phyloP scores from a whole-genome alignment of 2,797 vertebrate genomes.

The Cuniculus paca region DNA sequence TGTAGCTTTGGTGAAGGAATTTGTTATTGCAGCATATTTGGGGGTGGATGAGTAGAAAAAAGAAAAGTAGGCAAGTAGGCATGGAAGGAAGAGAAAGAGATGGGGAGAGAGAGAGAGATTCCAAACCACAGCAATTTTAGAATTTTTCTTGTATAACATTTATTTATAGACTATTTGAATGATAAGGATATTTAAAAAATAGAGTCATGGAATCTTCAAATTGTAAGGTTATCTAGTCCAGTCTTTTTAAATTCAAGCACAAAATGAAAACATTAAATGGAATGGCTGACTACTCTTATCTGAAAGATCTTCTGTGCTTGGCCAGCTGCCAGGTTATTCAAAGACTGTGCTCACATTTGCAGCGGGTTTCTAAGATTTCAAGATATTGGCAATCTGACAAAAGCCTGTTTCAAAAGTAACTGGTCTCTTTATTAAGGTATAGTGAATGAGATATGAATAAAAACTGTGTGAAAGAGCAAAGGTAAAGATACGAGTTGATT shows the following conservation, averaged over 20 bases:
- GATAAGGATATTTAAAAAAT: conserved; percentile 74
- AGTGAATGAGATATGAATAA: conserved; percentile 68
- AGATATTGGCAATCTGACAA: conserved; percentile 75
- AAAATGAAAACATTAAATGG: conserved; percentile 72
- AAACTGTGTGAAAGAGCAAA: conserved; percentile 30
- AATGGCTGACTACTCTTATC: conserved; percentile 57
- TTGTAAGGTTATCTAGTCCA: conserved; percentile 72
- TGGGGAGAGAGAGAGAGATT: not conserved
- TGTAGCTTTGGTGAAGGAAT: conserved; percentile 83
- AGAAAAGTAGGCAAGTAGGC: not conserved
- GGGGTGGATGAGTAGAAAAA: conserved; percentile 9
- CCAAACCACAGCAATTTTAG: conserved; percentile 84
- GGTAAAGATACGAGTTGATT: conserved; percentile 8
- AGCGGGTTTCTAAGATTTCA: conserved; percentile 74
- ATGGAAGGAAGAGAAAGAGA: not conserved
- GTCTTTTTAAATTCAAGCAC: conserved; percentile 35
- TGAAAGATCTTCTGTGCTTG: conserved; percentile 72
- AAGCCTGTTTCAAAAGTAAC: conserved; percentile 64
- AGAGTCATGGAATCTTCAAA: conserved; percentile 68
- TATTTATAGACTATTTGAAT: conserved; percentile 81
- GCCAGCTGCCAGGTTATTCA: conserved; percentile 66
- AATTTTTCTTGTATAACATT: conserved; percentile 82
- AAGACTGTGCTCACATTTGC: conserved; percentile 64
- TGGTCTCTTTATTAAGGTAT: conserved; percentile 68
- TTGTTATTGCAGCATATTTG: conserved; percentile 84